Conservation (phyloP, 2,888 invertebrate species). For the Drosophila infuscata region DNA sequence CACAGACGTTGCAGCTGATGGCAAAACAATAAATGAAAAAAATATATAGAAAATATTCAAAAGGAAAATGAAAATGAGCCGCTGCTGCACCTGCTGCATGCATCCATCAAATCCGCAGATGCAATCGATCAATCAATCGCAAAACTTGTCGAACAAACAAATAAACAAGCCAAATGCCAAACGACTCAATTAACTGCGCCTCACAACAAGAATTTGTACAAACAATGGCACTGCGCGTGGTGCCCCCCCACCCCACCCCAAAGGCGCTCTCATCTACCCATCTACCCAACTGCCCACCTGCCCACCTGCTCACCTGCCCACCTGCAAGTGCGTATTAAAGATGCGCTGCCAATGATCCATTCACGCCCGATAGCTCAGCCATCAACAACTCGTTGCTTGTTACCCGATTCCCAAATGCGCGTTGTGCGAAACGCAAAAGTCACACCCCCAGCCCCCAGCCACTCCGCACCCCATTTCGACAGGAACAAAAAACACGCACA, state of each 20-base stretch:
- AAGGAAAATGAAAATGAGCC: not conserved
- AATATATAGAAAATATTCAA: not conserved
- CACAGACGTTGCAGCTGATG: constrained; percentile 35
- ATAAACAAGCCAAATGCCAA: constrained; percentile 20
- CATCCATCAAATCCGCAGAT: constrained; percentile 32
- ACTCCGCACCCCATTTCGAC: not conserved
- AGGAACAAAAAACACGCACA: not conserved
- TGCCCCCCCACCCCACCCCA: not conserved
- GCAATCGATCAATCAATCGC: constrained; percentile 43
- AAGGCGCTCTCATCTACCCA: not conserved
- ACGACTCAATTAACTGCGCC: constrained; percentile 50
- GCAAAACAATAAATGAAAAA: not conserved
- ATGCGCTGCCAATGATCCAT: constrained; percentile 47
- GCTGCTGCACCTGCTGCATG: constrained; percentile 23
- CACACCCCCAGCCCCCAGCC: not conserved
- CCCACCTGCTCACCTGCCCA: not conserved
- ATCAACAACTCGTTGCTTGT: constrained; percentile 32
- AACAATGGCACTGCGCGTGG: constrained; percentile 14
- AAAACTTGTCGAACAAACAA: constrained; percentile 43
- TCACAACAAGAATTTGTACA: constrained; percentile 25
- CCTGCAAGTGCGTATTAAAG: constrained; percentile 4
- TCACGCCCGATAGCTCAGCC: constrained; percentile 20
- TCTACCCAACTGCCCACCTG: not conserved
- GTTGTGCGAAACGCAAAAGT: constrained; percentile 24
- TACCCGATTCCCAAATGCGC: not conserved